Conservation (phyloP, 1,140 invertebrate genomes). For the Cydia pomonella region DNA sequence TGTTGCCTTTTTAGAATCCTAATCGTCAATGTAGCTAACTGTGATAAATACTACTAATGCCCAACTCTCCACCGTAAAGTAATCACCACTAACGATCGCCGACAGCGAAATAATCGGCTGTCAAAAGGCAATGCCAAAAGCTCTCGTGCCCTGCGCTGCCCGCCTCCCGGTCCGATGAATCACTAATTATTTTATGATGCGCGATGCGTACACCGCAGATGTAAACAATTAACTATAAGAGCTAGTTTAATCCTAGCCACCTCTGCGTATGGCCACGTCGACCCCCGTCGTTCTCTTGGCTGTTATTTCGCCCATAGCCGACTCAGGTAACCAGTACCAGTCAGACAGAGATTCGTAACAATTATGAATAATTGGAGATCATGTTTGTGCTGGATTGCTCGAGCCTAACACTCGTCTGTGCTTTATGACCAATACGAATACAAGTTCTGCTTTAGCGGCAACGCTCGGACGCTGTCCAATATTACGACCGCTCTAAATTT, state of each 20-base stretch:
- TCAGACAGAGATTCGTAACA: background rate
- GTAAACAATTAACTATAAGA: slow-evolving; percentile 53
- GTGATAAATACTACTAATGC: slow-evolving; percentile 1
- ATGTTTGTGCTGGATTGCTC: background rate
- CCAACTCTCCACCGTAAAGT: slow-evolving; percentile 14
- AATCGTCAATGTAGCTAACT: background rate
- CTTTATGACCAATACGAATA: background rate
- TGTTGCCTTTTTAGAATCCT: background rate
- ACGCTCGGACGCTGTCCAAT: slow-evolving; percentile 60
- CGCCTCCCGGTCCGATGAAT: slow-evolving; percentile 66
- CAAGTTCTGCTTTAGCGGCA: background rate
- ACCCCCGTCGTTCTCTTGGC: background rate
- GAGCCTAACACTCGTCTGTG: background rate
- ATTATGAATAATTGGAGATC: background rate
- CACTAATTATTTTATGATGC: slow-evolving; percentile 76
- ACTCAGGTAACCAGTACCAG: slow-evolving; percentile 8
- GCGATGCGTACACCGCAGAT: slow-evolving; percentile 41
- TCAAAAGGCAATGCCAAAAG: slow-evolving; percentile 74
- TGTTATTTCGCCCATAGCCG: background rate
- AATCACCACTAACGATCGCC: slow-evolving; percentile 62
- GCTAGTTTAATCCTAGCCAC: slow-evolving; percentile 29
- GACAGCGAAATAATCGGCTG: slow-evolving; percentile 75
- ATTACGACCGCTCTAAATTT: slow-evolving; percentile 61
- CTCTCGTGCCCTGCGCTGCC: slow-evolving; percentile 39
- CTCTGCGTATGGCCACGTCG: slow-evolving; percentile 47